Conservation (phyloP, 2,113 vertebrate species). For the Pseudorasbora parva region DNA sequence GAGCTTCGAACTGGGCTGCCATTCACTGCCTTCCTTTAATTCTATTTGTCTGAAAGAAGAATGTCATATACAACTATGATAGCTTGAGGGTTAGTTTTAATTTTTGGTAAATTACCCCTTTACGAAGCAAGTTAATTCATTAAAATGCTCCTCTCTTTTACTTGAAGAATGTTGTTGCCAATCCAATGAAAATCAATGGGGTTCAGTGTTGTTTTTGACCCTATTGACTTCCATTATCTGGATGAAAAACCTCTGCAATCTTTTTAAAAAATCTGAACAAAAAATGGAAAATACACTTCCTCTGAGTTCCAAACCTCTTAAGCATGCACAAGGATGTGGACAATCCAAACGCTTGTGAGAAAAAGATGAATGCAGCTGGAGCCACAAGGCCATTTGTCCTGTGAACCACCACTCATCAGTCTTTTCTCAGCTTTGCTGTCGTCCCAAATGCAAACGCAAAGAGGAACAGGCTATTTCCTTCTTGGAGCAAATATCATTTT, state of each 20-base stretch:
- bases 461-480: conserved; percentile 19
- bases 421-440: not conserved
- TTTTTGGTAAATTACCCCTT: too few species aligned
- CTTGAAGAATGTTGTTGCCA: not conserved
- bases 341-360: not conserved
- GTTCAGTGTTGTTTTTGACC: not conserved
- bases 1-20: too few species aligned
- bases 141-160: too few species aligned
- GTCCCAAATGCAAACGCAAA: not conserved
- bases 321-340: not conserved
- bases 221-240: not conserved
- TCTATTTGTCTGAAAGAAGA: too few species aligned
- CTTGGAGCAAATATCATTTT: conserved; percentile 36
- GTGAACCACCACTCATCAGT: conserved; percentile 10
- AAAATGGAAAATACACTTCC: too few species aligned
- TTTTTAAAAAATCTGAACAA: not conserved
- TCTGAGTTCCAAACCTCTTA: not conserved
- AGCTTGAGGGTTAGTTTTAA: too few species aligned
- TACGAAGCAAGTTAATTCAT: too few species aligned
- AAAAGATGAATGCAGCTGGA: conserved; percentile 12
- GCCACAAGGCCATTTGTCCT: conserved; percentile 4
- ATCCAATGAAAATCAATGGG: not conserved
- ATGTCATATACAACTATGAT: too few species aligned
- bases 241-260: not conserved
- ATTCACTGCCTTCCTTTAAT: too few species aligned